phyloP scores from a whole-genome alignment of 1,140 invertebrate genomes.

The Scaptomyza montana region DNA sequence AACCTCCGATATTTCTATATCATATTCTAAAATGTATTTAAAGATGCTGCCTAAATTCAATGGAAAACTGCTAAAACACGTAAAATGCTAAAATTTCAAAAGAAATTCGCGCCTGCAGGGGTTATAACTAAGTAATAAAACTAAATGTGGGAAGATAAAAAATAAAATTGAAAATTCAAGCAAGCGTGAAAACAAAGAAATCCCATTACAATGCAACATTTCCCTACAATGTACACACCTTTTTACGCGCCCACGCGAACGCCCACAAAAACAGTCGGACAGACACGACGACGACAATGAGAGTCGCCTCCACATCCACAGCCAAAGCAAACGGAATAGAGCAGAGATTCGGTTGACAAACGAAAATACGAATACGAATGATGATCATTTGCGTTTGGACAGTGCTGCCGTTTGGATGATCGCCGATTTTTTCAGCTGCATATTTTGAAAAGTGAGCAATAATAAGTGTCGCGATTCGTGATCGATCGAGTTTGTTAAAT shows the following conservation, averaged over 20 bases:
- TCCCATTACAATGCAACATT: constrained; percentile 1
- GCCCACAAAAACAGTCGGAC: constrained; percentile 4
- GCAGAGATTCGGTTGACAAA: constrained; percentile 44
- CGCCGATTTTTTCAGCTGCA: constrained; percentile 21
- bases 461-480: constrained; percentile 4
- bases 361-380: constrained; percentile 37
- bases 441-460: not conserved
- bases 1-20: not conserved
- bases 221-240: constrained; percentile 18
- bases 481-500: not conserved
- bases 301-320: constrained; percentile 3
- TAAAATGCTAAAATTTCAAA: constrained; percentile 17
- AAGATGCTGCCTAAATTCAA: not conserved
- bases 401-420: constrained; percentile 38
- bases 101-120: constrained; percentile 37
- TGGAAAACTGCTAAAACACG: constrained; percentile 10
- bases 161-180: constrained; percentile 12
- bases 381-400: constrained; percentile 58
- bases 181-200: constrained; percentile 17
- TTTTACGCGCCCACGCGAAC: constrained; percentile 10
- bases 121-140: constrained; percentile 57
- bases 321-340: constrained; percentile 3
- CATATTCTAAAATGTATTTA: constrained; percentile 3
- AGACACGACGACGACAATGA: constrained; percentile 8
- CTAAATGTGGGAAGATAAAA: constrained; percentile 32